Conservation (phyloP, 2,797 vertebrate species). For the Helicolenus hilgendorfi region DNA sequence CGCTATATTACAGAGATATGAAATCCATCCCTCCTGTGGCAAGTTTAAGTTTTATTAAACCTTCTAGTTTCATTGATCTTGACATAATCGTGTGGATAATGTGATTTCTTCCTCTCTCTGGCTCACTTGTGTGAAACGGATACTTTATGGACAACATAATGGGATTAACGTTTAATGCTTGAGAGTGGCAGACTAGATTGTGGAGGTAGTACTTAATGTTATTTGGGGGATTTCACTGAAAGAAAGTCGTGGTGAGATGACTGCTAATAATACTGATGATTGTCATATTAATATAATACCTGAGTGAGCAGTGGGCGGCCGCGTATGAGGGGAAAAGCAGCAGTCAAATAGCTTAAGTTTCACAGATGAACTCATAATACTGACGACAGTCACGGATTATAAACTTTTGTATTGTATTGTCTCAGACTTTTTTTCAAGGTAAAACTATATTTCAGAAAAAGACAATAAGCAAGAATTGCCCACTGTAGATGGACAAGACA, state of each 20-base stretch:
- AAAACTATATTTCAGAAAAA: not conserved
- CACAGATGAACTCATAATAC: not conserved
- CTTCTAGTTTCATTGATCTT: conserved; percentile 4
- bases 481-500: not conserved
- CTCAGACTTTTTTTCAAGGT: not conserved
- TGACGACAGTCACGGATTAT: not conserved
- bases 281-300: not conserved
- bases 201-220: conserved; percentile 7
- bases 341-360: not conserved
- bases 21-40: conserved; percentile 23
- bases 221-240: not conserved
- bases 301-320: not conserved
- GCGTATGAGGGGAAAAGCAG: not conserved
- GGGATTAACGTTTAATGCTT: conserved; percentile 2
- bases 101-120: conserved; percentile 40
- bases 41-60: conserved; percentile 41
- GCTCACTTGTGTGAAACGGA: conserved; percentile 43
- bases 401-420: not conserved
- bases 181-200: not conserved
- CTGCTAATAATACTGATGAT: not conserved
- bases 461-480: not conserved
- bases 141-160: conserved; percentile 15
- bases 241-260: not conserved
- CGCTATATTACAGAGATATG: conserved; percentile 12
- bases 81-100: conserved; percentile 45